A percentile compares a stretch with the other conserved stretches of the same genome.
Evolutionary conservation across 2,113 vertebrate species (phyloP).

Genomic region (Embiotoca jacksoni): DNA sequence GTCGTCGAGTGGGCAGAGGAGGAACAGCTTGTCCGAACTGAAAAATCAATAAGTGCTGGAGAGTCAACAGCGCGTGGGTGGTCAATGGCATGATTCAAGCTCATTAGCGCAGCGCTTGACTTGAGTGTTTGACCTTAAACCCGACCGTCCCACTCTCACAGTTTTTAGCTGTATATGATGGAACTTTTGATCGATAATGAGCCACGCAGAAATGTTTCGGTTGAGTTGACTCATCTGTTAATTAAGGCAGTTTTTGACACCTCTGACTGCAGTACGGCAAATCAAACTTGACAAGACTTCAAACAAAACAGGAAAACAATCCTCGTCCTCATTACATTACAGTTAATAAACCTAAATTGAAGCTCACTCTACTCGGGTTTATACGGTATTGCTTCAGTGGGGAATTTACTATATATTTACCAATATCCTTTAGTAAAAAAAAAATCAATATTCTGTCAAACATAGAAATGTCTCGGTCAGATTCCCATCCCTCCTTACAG

Average conservation of each 20-base stretch:
- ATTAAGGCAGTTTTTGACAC: conserved; percentile 34
- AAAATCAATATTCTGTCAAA: conserved; percentile 37
- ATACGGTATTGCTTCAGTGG: conserved; percentile 39
- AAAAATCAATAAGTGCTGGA: conserved; percentile 65
- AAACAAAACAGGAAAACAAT: conserved; percentile 29
- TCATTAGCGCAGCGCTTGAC: conserved; percentile 74
- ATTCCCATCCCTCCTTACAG: conserved; percentile 53
- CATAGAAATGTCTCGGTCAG: conserved; percentile 47
- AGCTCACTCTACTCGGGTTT: conserved; percentile 22
- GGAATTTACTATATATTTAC: conserved; percentile 30
- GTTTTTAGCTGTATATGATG: background rate
- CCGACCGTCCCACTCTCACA: conserved; percentile 22
- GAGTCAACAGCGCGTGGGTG: conserved; percentile 61
- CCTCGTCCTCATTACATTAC: conserved; percentile 4
- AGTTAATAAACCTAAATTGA: conserved; percentile 28
- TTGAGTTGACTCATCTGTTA: conserved; percentile 3
- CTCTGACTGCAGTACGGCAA: conserved; percentile 3
- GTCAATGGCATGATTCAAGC: conserved; percentile 60
- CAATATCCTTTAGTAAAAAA: conserved; percentile 18
- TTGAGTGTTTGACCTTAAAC: conserved; percentile 55
- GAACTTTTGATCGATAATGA: conserved; percentile 35
- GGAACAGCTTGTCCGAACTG: conserved; percentile 38
- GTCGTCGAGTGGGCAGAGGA: conserved; percentile 46
- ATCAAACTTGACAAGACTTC: conserved; percentile 25
- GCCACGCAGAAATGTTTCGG: conserved; percentile 23